A percentile compares a stretch with the other conserved stretches of the same genome.
Conservation (phyloP, 2,797 vertebrate species). For the Enteromius treurensis region DNA sequence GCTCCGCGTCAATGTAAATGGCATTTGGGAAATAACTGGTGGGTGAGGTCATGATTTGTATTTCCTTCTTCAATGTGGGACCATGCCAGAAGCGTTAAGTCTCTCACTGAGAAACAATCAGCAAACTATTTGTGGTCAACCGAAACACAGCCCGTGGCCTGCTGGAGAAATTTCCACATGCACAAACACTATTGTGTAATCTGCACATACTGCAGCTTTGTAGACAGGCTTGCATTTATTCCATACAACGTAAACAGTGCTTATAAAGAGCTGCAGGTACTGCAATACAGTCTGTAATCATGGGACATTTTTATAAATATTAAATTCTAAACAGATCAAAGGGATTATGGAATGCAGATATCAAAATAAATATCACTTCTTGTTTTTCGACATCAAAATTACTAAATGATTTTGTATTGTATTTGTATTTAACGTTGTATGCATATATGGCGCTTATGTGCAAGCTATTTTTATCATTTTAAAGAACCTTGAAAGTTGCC, state of each 20-base stretch:
- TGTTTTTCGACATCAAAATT: background rate
- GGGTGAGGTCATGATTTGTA: constrained; percentile 58
- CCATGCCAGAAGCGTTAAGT: constrained; percentile 42
- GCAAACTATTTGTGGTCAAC: constrained; percentile 50
- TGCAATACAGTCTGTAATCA: constrained; percentile 42
- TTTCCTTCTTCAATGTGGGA: constrained; percentile 45
- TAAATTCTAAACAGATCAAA: constrained; percentile 5
- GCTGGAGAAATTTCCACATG: constrained; percentile 38
- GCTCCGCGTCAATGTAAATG: constrained; percentile 22
- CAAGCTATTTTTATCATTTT: no score
- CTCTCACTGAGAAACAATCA: constrained; percentile 55
- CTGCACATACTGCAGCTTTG: constrained; percentile 35
- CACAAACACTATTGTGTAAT: constrained; percentile 51
- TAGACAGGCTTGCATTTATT: constrained; percentile 19
- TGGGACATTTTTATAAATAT: background rate
- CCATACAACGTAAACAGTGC: constrained; percentile 11
- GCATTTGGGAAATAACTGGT: constrained; percentile 35
- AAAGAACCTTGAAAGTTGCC: no score
- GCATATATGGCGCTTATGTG: no score
- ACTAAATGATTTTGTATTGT: background rate
- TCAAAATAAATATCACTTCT: background rate
- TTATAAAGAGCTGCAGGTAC: constrained; percentile 2
- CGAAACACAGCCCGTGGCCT: constrained; percentile 33
- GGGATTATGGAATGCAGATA: constrained; percentile 24
- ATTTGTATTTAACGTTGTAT: background rate